Conservation (phyloP, 2,888 invertebrate genomes). For the Drosophila vallismaia region DNA sequence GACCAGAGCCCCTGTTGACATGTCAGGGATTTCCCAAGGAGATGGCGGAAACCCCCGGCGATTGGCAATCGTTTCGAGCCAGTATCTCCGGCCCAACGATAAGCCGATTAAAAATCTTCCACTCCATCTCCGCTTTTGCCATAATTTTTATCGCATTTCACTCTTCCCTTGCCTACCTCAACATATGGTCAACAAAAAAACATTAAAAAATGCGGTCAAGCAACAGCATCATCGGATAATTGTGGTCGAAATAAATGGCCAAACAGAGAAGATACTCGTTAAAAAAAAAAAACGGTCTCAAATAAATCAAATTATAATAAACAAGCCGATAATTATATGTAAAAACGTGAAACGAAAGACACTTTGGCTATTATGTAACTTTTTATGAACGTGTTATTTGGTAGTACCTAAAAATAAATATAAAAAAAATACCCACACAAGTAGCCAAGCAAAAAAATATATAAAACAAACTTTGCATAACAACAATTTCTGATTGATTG, state of each 20-base stretch:
- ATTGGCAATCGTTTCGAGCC: slow-evolving; percentile 7
- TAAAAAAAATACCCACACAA: slow-evolving; percentile 17
- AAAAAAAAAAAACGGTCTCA: slow-evolving; percentile 29
- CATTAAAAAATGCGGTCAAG: slow-evolving; percentile 62
- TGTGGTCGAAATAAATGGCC: slow-evolving; percentile 59
- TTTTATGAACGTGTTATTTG: slow-evolving; percentile 40
- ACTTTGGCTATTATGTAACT: slow-evolving; percentile 41
- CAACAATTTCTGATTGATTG: slow-evolving; percentile 40
- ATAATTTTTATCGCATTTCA: slow-evolving; percentile 28
- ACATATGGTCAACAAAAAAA: slow-evolving; percentile 34
- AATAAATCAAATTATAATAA: slow-evolving; percentile 45
- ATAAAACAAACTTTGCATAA: slow-evolving; percentile 41
- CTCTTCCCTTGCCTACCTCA: slow-evolving; percentile 35
- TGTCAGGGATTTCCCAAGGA: slow-evolving; percentile 30
- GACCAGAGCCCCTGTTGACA: not conserved
- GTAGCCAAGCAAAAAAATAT: slow-evolving; percentile 18
- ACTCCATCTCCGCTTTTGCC: slow-evolving; percentile 36
- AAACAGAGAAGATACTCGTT: slow-evolving; percentile 36
- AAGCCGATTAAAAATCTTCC: slow-evolving; percentile 42
- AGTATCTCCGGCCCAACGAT: slow-evolving; percentile 28
- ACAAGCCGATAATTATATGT: slow-evolving; percentile 42
- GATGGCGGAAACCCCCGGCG: slow-evolving; percentile 19
- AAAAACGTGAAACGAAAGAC: slow-evolving; percentile 42
- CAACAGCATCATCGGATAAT: slow-evolving; percentile 50
- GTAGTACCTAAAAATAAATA: slow-evolving; percentile 9